Conservation (phyloP, 2,113 vertebrate species). For the Dissostichus mawsoni region DNA sequence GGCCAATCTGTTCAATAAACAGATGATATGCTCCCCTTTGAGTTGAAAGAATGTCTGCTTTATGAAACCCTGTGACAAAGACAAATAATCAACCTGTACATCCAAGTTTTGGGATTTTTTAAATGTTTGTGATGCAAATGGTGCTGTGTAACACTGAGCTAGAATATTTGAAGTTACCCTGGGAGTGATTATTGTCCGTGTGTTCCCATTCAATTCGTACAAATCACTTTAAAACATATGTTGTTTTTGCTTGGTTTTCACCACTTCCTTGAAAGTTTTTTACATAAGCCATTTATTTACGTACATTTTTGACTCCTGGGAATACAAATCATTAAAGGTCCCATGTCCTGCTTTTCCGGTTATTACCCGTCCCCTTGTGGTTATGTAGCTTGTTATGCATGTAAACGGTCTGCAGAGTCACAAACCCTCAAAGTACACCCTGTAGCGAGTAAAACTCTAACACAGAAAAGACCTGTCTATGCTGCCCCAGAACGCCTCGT, state of each 20-base stretch:
- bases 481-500: no score
- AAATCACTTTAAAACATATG: neutral
- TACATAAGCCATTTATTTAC: neutral
- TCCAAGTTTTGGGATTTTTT: slow-evolving; percentile 8
- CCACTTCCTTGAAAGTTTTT: neutral
- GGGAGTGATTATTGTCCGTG: neutral
- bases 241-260: neutral
- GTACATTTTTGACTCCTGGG: neutral
- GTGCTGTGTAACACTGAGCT: neutral
- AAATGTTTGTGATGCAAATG: neutral
- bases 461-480: no score
- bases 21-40: neutral
- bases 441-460: no score
- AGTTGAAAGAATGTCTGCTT: neutral
- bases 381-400: no score
- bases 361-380: no score
- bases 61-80: neutral
- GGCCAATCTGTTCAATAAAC: slow-evolving; percentile 3
- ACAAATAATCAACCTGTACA: neutral
- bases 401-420: no score
- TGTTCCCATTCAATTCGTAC: neutral
- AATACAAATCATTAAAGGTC: neutral
- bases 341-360: no score
- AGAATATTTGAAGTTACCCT: neutral
- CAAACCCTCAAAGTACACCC: no score